These are phyloP conservation scores for Cliona cf. orientalis DNA, from an alignment of 37 sponge, comb jelly and placozoan genomes.

Conservation along the genomic window DNA sequence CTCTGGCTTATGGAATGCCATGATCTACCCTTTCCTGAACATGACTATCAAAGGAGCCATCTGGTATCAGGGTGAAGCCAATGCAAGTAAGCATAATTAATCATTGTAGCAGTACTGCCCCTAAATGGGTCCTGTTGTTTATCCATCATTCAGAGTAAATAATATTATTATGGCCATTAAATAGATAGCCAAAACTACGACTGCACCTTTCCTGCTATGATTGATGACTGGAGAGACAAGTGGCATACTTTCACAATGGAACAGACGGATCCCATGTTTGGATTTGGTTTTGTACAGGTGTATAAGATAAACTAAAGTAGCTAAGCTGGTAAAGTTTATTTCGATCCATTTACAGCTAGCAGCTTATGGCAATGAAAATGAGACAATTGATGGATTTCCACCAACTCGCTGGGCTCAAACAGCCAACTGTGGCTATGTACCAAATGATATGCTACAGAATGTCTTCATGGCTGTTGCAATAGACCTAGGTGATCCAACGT, in stretches of 20 bases:
- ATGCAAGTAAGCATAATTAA: too few relatives aligned
- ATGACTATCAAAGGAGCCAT: constrained; percentile 75
- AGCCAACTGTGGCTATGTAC: constrained; percentile 60
- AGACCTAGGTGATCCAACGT: constrained; percentile 80
- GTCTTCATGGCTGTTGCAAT: constrained; percentile 87
- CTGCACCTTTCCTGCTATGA: constrained; percentile 78
- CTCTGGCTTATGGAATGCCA: constrained; percentile 76
- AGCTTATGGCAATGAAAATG: constrained; percentile 45
- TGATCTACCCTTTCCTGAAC: constrained; percentile 73
- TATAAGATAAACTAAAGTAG: too few relatives aligned
- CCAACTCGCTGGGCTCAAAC: constrained; percentile 68
- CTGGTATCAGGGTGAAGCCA: constrained; percentile 86
- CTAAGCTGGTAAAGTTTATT: too few relatives aligned
- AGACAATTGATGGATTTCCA: constrained; percentile 51
- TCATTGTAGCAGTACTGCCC: too few relatives aligned
- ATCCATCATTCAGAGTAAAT: constrained; percentile 1
- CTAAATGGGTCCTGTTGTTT: too few relatives aligned
- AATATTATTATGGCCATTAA: too few relatives aligned
- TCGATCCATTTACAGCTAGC: constrained; percentile 36
- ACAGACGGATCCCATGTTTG: constrained; percentile 30
- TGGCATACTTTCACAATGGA: constrained; percentile 23
- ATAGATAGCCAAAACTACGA: too few relatives aligned
- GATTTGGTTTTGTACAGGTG: constrained; percentile 77
- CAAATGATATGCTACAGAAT: constrained; percentile 49
- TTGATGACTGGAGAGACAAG: constrained; percentile 80